Percentiles rank a stretch among this genome's conserved stretches.
Conservation (phyloP, 2,113 vertebrate genomes). For the Oreochromis tanganicae region DNA sequence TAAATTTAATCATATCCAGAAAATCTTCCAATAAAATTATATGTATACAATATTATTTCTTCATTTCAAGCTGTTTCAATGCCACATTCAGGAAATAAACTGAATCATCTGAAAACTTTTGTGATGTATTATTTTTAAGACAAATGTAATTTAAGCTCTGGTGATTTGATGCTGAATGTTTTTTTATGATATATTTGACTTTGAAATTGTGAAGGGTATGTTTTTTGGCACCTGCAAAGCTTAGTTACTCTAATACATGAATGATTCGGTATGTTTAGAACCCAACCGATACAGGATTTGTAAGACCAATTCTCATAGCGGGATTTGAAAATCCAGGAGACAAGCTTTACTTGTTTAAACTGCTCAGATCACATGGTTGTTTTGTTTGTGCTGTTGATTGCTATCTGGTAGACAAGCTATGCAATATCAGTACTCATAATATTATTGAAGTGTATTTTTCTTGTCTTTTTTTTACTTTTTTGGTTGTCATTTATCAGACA, state of each 20-base stretch:
- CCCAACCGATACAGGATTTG: fast-evolving
- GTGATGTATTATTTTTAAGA: neutral
- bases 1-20: neutral
- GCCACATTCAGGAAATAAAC: neutral
- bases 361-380: no score
- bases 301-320: neutral
- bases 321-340: neutral
- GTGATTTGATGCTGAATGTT: neutral
- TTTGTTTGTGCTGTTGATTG: no score
- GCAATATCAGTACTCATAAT: no score
- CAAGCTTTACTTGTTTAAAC: no score
- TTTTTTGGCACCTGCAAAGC: neutral
- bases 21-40: neutral
- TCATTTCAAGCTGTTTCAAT: neutral
- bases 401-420: no score
- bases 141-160: neutral
- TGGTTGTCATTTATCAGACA: no score
- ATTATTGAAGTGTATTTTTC: no score
- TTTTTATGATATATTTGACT: neutral
- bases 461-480: no score
- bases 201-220: no score
- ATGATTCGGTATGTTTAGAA: neutral
- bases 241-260: neutral
- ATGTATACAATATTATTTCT: neutral
- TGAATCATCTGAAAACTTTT: neutral